Conservation (phyloP, 2,113 vertebrate genomes). For the Paracyprichromis sp. region DNA sequence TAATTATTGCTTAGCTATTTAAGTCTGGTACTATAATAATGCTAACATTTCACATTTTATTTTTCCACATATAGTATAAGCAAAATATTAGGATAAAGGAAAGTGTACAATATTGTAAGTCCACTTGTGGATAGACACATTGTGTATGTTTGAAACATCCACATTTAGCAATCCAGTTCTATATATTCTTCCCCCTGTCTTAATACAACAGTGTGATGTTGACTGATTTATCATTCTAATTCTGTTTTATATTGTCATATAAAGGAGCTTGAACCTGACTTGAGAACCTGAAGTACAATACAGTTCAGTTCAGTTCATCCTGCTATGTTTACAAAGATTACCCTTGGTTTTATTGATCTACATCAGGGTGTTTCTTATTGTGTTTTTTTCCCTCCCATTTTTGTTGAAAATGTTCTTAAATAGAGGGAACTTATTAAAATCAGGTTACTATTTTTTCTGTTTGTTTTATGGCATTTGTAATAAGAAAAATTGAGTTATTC, state of each 20-base stretch:
- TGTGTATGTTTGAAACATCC: background rate
- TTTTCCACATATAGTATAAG: background rate
- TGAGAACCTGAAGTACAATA: background rate
- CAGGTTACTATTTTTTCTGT: background rate
- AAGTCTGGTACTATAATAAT: background rate
- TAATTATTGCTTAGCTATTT: background rate
- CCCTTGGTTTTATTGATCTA: background rate
- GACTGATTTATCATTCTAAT: background rate
- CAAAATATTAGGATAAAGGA: too few relatives aligned
- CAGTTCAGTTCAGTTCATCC: background rate
- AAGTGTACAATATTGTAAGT: background rate
- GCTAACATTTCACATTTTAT: background rate
- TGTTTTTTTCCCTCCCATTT: background rate
- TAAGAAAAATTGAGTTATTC: slow-evolving; percentile 34
- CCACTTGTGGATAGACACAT: background rate
- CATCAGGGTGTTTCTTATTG: background rate
- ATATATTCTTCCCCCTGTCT: background rate
- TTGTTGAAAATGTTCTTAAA: background rate
- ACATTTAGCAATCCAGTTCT: background rate
- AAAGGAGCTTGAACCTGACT: background rate
- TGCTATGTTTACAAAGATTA: background rate
- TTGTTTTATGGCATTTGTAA: background rate
- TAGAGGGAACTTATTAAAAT: background rate
- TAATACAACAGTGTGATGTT: background rate
- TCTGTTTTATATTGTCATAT: background rate